A percentile compares a stretch with the other conserved stretches of the same genome.
phyloP scores from a whole-genome alignment of 2,113 vertebrate genomes.

The Columbina picui region DNA sequence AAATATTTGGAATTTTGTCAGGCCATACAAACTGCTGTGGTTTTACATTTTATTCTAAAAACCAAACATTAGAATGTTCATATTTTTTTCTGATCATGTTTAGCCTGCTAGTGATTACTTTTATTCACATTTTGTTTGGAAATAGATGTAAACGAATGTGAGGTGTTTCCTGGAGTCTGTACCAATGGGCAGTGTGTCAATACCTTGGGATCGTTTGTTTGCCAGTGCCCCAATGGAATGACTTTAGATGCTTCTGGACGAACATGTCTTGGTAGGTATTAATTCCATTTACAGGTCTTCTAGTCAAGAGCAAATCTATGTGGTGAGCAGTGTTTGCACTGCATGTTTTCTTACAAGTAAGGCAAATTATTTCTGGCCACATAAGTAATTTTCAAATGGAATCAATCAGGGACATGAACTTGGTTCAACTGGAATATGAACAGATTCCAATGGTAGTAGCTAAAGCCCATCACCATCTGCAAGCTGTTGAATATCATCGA shows the following conservation, averaged over 20 bases:
- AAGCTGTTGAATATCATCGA: not conserved
- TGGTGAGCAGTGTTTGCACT: not conserved
- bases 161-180: constrained; percentile 94
- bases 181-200: constrained; percentile 93
- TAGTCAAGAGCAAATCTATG: not conserved
- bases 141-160: constrained; percentile 95
- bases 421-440: not conserved
- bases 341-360: not conserved
- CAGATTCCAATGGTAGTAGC: not conserved
- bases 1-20: constrained; percentile 2
- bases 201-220: constrained; percentile 91
- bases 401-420: not conserved
- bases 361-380: not conserved
- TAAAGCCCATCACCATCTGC: not conserved
- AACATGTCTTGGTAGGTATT: constrained; percentile 89
- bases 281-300: not conserved
- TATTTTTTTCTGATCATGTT: not conserved
- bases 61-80: rapidly evolving
- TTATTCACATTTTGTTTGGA: not conserved
- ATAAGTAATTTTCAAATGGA: not conserved
- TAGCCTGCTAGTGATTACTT: not conserved
- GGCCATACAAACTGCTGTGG: not conserved
- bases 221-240: constrained; percentile 93
- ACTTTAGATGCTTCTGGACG: constrained; percentile 91
- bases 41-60: not conserved